Conservation (phyloP, 1,140 invertebrate species). For the Drosophila sproati region DNA sequence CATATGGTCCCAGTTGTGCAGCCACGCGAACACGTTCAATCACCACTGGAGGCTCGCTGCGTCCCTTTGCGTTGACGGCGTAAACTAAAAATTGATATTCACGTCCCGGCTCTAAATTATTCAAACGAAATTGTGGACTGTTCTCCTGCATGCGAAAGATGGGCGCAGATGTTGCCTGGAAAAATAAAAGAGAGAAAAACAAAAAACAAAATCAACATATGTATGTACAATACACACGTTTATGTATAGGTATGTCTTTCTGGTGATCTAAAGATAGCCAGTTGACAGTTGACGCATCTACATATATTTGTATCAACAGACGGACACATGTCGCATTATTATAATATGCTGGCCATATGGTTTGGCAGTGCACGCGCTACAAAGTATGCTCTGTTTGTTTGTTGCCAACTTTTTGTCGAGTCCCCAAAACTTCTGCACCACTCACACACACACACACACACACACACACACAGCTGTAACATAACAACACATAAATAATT, state of each 20-base stretch:
- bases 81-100: constrained; percentile 89
- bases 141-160: constrained; percentile 87
- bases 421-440: constrained; percentile 17
- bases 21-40: constrained; percentile 86
- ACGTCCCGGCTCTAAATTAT: constrained; percentile 88
- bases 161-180: constrained; percentile 85
- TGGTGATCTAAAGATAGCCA: constrained; percentile 20
- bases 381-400: constrained; percentile 60
- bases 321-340: constrained; percentile 44
- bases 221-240: constrained; percentile 3
- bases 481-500: constrained; percentile 75
- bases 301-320: constrained; percentile 13
- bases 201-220: constrained; percentile 21
- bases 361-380: constrained; percentile 31
- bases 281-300: constrained; percentile 27
- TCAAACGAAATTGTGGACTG: constrained; percentile 88
- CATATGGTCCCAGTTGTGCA: constrained; percentile 85
- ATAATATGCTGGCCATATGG: constrained; percentile 69
- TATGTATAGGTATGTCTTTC: not conserved
- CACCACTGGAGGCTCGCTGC: constrained; percentile 87
- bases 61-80: constrained; percentile 89
- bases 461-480: not conserved
- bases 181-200: constrained; percentile 17
- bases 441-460: not conserved
- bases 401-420: constrained; percentile 61